These are phyloP conservation scores for Brassicogethes aeneus DNA, from an alignment of 2,888 invertebrate genomes.

Conservation along the genomic window DNA sequence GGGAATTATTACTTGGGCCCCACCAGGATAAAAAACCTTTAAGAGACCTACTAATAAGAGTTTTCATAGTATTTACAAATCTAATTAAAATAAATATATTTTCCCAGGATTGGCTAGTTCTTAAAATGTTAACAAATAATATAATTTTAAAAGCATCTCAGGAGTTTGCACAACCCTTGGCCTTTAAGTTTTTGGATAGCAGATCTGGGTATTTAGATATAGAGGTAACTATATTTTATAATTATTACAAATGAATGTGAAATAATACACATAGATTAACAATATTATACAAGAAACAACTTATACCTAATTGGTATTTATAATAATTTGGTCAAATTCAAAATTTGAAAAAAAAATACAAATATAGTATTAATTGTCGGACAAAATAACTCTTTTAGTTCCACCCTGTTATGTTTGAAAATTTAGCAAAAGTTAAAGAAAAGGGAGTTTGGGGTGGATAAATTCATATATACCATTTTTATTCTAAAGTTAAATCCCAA, in stretches of 20 bases:
- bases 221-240: slow-evolving; percentile 44
- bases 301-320: too few species aligned
- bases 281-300: too few species aligned
- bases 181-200: slow-evolving; percentile 69
- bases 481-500: too few species aligned
- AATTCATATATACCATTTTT: too few species aligned
- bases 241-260: background rate
- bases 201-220: slow-evolving; percentile 66
- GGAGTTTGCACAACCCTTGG: slow-evolving; percentile 80
- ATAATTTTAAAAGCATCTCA: slow-evolving; percentile 76
- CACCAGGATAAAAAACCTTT: slow-evolving; percentile 67
- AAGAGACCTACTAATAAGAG: slow-evolving; percentile 77
- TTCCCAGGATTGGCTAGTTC: slow-evolving; percentile 83
- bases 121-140: slow-evolving; percentile 81
- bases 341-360: too few species aligned
- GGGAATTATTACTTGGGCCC: slow-evolving; percentile 68
- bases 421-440: too few species aligned
- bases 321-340: too few species aligned
- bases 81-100: slow-evolving; percentile 74
- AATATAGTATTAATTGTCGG: too few species aligned
- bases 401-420: too few species aligned
- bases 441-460: too few species aligned
- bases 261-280: too few species aligned
- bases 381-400: too few species aligned
- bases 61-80: slow-evolving; percentile 71